Percentiles rank a stretch among this genome's conserved stretches.
These are phyloP conservation scores for Hemithea aestivaria DNA, from an alignment of 2,888 invertebrate species.

Conservation along the genomic window DNA sequence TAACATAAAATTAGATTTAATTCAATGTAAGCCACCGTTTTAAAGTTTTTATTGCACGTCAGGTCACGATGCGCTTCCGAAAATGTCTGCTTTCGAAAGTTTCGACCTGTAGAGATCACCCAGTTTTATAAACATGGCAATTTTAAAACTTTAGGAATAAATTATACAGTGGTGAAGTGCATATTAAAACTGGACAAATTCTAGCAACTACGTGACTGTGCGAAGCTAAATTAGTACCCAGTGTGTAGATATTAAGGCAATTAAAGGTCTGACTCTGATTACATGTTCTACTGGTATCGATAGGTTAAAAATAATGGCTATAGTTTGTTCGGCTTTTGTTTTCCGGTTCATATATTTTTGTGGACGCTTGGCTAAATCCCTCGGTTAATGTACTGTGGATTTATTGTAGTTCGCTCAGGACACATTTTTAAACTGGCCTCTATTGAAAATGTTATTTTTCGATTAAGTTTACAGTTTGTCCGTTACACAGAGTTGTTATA, in stretches of 20 bases:
- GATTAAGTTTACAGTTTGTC: not conserved
- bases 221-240: constrained; percentile 39
- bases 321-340: constrained; percentile 35
- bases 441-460: not conserved
- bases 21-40: constrained; percentile 51
- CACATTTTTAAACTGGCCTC: not conserved
- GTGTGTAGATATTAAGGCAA: constrained; percentile 47
- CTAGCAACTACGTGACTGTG: constrained; percentile 51
- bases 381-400: constrained; percentile 5
- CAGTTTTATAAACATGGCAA: too few species aligned
- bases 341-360: constrained; percentile 25
- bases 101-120: constrained; percentile 28
- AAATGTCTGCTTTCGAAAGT: constrained; percentile 28
- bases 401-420: constrained; percentile 2
- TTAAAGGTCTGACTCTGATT: constrained; percentile 48
- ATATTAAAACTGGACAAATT: too few species aligned
- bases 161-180: too few species aligned
- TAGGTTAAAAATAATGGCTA: constrained; percentile 37
- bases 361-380: constrained; percentile 8
- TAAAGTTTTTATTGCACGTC: constrained; percentile 54
- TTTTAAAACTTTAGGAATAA: too few species aligned
- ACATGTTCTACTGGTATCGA: constrained; percentile 51
- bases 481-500: too few species aligned
- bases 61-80: constrained; percentile 63
- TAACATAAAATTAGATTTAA: constrained; percentile 47